Conservation (phyloP, 2,113 vertebrate species). For the Sphyrna mokarran region DNA sequence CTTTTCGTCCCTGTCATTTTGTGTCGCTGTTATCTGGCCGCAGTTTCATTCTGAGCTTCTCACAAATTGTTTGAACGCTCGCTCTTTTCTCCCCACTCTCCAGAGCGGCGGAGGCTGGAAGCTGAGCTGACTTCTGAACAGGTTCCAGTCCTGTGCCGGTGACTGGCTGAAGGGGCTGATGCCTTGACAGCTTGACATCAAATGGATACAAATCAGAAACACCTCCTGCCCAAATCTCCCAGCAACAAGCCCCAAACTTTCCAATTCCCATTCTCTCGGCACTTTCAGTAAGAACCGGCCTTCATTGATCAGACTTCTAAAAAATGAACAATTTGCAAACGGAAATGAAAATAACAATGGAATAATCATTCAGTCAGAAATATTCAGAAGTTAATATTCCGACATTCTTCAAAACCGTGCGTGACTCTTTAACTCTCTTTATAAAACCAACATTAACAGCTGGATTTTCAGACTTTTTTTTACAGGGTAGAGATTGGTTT, state of each 20-base stretch:
- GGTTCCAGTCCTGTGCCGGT: not conserved
- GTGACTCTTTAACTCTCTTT: not conserved
- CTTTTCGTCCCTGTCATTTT: not conserved
- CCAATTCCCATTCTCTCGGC: not conserved
- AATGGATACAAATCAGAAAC: not conserved
- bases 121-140: not conserved
- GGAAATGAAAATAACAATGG: not conserved
- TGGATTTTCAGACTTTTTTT: not conserved
- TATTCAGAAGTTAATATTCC: not conserved
- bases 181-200: not conserved
- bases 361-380: not conserved
- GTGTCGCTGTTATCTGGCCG: no score
- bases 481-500: not conserved
- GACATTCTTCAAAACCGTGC: no score
- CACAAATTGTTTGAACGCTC: not conserved
- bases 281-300: not conserved
- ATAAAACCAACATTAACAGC: not conserved
- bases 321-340: not conserved
- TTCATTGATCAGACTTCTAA: not conserved
- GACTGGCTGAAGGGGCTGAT: not conserved
- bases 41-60: not conserved
- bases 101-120: not conserved
- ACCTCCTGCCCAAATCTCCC: not conserved
- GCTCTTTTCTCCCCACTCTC: not conserved
- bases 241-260: not conserved